These are phyloP conservation scores for Poeciliopsis retropinna DNA, from an alignment of 2,113 vertebrate genomes.

Conservation along the genomic window DNA sequence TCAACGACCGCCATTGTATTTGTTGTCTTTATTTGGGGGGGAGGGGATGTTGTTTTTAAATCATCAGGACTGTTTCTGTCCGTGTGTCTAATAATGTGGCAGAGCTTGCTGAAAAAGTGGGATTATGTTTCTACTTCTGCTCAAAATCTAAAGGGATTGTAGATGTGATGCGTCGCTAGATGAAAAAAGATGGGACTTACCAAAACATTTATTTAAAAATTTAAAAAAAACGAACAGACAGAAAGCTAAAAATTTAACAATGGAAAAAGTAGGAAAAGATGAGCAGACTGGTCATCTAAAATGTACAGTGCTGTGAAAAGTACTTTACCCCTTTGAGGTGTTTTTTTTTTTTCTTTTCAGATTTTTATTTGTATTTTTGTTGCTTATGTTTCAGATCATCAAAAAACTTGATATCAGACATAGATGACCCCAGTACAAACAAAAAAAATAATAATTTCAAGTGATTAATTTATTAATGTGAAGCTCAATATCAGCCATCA, in stretches of 20 bases:
- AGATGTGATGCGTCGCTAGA: slow-evolving; percentile 27
- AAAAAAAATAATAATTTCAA: no score
- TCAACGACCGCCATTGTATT: slow-evolving; percentile 48
- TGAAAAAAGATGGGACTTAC: slow-evolving; percentile 16
- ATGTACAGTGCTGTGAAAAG: neutral
- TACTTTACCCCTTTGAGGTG: neutral
- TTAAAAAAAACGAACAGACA: slow-evolving; percentile 7
- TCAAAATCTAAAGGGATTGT: slow-evolving; percentile 31
- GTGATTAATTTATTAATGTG: no score
- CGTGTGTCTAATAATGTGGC: slow-evolving; percentile 47
- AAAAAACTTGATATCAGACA: neutral
- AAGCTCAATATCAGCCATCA: no score
- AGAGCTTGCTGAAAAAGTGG: slow-evolving; percentile 46
- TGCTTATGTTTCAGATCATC: neutral
- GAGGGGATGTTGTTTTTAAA: neutral
- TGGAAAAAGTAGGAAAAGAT: slow-evolving; percentile 26
- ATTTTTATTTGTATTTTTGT: neutral
- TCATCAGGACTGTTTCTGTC: slow-evolving; percentile 3
- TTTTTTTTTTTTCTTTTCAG: neutral
- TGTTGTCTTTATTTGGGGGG: slow-evolving; percentile 31
- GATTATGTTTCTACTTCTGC: slow-evolving; percentile 72
- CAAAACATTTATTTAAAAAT: slow-evolving; percentile 21
- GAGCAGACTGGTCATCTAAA: slow-evolving; percentile 33
- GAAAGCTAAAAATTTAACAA: neutral
- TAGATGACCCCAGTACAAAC: neutral